Evolutionary conservation across 2,113 vertebrate species (phyloP).

Genomic region (Chaenogobius annularis): DNA sequence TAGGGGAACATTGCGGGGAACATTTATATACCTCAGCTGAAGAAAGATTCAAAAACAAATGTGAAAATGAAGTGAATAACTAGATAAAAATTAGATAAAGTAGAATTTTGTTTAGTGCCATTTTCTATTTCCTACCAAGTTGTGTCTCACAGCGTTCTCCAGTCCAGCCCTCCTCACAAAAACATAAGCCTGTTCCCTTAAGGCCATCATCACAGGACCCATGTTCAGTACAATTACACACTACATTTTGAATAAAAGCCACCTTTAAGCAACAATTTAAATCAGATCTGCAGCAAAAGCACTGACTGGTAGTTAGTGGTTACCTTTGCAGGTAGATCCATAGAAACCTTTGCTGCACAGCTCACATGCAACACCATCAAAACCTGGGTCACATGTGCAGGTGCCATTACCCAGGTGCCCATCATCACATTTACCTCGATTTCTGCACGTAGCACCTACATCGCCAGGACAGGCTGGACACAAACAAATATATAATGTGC

Average conservation of each 20-base stretch:
- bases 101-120: too few species aligned
- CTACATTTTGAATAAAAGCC: constrained; percentile 61
- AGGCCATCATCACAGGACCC: constrained; percentile 84
- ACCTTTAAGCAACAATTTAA: neutral
- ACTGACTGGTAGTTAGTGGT: neutral
- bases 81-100: neutral
- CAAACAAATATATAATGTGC: neutral
- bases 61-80: neutral
- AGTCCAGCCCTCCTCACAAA: constrained; percentile 88
- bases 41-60: neutral
- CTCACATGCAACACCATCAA: constrained; percentile 85
- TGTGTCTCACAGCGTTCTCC: constrained; percentile 81
- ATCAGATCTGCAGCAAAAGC: neutral
- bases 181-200: constrained; percentile 82
- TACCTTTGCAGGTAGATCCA: constrained; percentile 83
- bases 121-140: constrained; percentile 69
- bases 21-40: constrained; percentile 67
- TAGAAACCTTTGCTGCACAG: constrained; percentile 80
- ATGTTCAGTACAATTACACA: constrained; percentile 83
- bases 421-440: constrained; percentile 81
- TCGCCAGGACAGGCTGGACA: constrained; percentile 88
- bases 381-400: constrained; percentile 82
- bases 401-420: constrained; percentile 79
- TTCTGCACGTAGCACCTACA: constrained; percentile 76
- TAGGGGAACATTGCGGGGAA: constrained; percentile 80